Percentiles rank a stretch among this genome's conserved stretches.
Conservation (phyloP, 2,113 vertebrate species). For the Melanostigma gelatinosum region DNA sequence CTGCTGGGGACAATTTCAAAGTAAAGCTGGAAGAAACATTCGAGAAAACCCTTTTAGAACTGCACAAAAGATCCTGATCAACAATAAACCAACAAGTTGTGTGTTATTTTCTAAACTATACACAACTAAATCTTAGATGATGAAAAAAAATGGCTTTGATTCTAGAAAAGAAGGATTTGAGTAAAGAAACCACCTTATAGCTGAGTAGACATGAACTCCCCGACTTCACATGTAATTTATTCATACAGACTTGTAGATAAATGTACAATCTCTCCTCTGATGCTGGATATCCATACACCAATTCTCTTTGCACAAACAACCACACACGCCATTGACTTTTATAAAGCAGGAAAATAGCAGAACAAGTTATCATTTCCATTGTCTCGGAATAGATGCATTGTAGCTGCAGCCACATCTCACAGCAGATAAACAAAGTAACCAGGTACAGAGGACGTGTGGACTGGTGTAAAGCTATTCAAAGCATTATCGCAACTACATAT, state of each 20-base stretch:
- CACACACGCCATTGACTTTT: conserved; percentile 7
- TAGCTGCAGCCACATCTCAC: conserved; percentile 5
- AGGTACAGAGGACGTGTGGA: conserved; percentile 9
- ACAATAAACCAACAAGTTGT: conserved; percentile 21
- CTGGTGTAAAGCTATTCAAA: conserved; percentile 19
- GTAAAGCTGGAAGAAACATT: conserved; percentile 9
- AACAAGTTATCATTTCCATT: conserved; percentile 7
- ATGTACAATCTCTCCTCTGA: conserved; percentile 21
- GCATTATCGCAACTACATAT: not conserved
- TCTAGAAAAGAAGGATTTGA: not conserved
- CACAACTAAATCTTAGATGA: not conserved
- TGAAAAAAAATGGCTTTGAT: not conserved
- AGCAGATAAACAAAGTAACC: not conserved
- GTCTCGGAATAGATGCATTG: conserved; percentile 18
- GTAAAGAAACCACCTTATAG: not conserved
- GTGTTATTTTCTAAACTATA: conserved; percentile 1
- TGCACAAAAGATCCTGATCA: conserved; percentile 8
- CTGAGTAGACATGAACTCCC: not conserved
- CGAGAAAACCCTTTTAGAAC: not conserved
- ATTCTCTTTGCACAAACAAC: not conserved
- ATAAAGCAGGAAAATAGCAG: conserved; percentile 25
- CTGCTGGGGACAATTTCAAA: conserved; percentile 24
- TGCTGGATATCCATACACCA: not conserved
- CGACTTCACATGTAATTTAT: conserved; percentile 17
- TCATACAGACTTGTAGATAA: conserved; percentile 21